phyloP scores from a whole-genome alignment of 2,888 invertebrate genomes.

The Ditula angustiorana region DNA sequence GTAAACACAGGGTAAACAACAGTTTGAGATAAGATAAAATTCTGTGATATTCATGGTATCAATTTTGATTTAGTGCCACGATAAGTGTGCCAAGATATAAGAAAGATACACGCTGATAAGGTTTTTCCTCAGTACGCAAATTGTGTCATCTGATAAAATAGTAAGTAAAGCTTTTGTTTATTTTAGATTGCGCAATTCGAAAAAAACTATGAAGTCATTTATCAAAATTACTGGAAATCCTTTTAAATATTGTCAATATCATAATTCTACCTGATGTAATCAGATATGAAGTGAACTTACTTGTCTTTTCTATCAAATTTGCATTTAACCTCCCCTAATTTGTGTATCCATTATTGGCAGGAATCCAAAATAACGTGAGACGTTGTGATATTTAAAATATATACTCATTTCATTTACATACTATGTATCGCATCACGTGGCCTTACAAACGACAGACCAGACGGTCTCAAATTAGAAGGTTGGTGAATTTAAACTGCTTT shows the following conservation, averaged over 20 bases:
- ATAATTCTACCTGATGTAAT: neutral
- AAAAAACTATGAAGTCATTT: constrained; percentile 11
- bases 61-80: constrained; percentile 23
- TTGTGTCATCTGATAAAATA: constrained; percentile 13
- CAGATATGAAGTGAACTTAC: neutral
- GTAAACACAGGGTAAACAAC: constrained; percentile 2
- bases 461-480: constrained; percentile 39
- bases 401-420: constrained; percentile 18
- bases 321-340: constrained; percentile 15
- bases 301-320: neutral
- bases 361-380: constrained; percentile 21
- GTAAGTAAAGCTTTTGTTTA: constrained; percentile 9
- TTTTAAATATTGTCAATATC: constrained; percentile 5
- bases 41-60: constrained; percentile 7
- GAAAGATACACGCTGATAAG: neutral
- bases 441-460: constrained; percentile 34
- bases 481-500: constrained; percentile 38
- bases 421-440: constrained; percentile 30
- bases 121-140: constrained; percentile 2
- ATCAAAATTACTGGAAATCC: constrained; percentile 19
- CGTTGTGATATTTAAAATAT: constrained; percentile 15
- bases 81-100: constrained; percentile 13
- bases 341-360: constrained; percentile 31
- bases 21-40: constrained; percentile 22
- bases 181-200: constrained; percentile 13